These are phyloP conservation scores for Laspeyria flexula DNA, from an alignment of 2,888 invertebrate species.

Conservation along the genomic window DNA sequence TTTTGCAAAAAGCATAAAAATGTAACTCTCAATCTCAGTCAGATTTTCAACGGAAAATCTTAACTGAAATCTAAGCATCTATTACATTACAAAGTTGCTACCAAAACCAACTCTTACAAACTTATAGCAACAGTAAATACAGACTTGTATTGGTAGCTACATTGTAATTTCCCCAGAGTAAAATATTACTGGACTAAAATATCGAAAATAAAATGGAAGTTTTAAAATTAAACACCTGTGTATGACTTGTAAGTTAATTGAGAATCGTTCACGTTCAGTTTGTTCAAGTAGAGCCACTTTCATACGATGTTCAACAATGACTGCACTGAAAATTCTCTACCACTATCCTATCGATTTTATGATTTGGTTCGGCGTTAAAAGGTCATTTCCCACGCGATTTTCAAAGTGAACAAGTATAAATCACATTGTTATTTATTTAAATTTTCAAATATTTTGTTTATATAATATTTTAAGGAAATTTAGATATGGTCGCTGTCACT, in stretches of 20 bases:
- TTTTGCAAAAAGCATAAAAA: not conserved
- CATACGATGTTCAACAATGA: slow-evolving; percentile 29
- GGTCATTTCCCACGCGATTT: not conserved
- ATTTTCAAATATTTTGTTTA: no score
- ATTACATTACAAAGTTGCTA: not conserved
- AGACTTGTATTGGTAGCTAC: not conserved
- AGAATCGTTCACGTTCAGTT: slow-evolving; percentile 31
- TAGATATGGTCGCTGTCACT: no score
- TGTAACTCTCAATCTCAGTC: not conserved
- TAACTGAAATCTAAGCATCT: not conserved
- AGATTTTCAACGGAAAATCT: not conserved
- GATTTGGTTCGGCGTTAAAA: slow-evolving; percentile 11
- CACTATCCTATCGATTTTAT: slow-evolving; percentile 27
- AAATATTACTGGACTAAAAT: slow-evolving; percentile 14
- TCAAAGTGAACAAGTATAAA: no score
- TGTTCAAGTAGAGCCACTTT: slow-evolving; percentile 38
- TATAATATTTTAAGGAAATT: no score
- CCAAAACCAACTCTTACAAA: not conserved
- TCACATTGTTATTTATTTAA: no score
- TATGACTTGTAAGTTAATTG: slow-evolving; percentile 53
- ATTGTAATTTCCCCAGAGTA: slow-evolving; percentile 2
- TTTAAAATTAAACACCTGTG: slow-evolving; percentile 44
- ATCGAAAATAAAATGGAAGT: slow-evolving; percentile 15
- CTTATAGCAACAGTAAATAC: slow-evolving; percentile 1
- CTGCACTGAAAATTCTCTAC: slow-evolving; percentile 33